Evolutionary conservation across 1,140 invertebrate species (phyloP).

Genomic region (Carposina sasakii): DNA sequence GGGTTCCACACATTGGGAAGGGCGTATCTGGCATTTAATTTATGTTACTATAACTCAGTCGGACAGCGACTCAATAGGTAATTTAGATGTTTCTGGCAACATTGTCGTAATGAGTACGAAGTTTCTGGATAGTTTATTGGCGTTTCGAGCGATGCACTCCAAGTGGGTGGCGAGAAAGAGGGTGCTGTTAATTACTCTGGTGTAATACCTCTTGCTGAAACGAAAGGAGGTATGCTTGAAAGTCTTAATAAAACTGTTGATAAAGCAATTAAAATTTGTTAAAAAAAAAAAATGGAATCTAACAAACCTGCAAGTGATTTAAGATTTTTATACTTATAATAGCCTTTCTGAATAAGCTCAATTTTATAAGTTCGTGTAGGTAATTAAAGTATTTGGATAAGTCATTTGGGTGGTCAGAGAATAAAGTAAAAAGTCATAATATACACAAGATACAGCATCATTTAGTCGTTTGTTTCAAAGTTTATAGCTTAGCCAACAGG

Average conservation of each 20-base stretch:
- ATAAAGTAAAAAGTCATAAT: slow-evolving; percentile 71
- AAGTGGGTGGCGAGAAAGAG: slow-evolving; percentile 20
- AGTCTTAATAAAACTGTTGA: too few species aligned
- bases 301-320: too few species aligned
- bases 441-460: slow-evolving; percentile 68
- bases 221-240: too few species aligned
- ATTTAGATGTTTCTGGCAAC: slow-evolving; percentile 65
- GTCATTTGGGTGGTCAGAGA: slow-evolving; percentile 29
- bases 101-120: slow-evolving; percentile 61
- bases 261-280: too few species aligned
- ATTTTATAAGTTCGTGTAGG: too few species aligned
- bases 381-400: too few species aligned
- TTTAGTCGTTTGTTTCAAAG: slow-evolving; percentile 71
- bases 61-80: slow-evolving; percentile 57
- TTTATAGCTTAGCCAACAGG: slow-evolving; percentile 65
- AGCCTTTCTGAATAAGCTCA: too few species aligned
- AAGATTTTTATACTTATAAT: too few species aligned
- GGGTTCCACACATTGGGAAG: slow-evolving; percentile 29
- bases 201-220: too few species aligned
- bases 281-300: too few species aligned
- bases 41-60: slow-evolving; percentile 63
- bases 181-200: too few species aligned
- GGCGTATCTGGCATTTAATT: slow-evolving; percentile 54
- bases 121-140: slow-evolving; percentile 39
- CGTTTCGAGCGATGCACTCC: slow-evolving; percentile 27